These are phyloP conservation scores for Perizoma flavofasciatum DNA, from an alignment of 2,888 invertebrate genomes.

Conservation along the genomic window DNA sequence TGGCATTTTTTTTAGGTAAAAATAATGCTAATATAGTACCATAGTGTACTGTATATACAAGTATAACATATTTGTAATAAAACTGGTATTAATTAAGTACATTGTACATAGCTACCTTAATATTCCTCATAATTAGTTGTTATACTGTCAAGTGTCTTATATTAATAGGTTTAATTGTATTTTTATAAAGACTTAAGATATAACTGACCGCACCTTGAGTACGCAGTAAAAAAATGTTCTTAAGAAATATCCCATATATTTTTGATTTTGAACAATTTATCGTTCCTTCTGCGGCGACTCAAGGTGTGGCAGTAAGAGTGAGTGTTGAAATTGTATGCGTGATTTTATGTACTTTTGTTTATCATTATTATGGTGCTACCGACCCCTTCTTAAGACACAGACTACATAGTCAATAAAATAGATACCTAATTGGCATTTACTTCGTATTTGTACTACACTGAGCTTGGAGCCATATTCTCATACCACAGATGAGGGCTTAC, in stretches of 20 bases:
- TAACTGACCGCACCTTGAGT: too few species aligned
- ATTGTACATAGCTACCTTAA: slow-evolving; percentile 51
- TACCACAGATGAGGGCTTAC: too few species aligned
- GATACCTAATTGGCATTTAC: not conserved
- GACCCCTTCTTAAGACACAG: slow-evolving; percentile 30
- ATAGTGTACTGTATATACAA: too few species aligned
- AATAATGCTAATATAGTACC: too few species aligned
- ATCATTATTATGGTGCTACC: slow-evolving; percentile 45
- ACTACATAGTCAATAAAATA: not conserved
- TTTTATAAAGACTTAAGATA: slow-evolving; percentile 63
- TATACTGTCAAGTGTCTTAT: slow-evolving; percentile 66
- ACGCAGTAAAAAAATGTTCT: too few species aligned
- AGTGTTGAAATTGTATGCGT: slow-evolving; percentile 36
- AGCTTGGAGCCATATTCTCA: too few species aligned
- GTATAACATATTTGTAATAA: slow-evolving; percentile 13
- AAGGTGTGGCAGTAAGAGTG: slow-evolving; percentile 24
- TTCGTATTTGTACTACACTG: not conserved
- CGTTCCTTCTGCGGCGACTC: too few species aligned
- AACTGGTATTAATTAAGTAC: slow-evolving; percentile 34
- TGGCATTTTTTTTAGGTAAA: too few species aligned
- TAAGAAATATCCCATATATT: too few species aligned
- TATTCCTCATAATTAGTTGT: slow-evolving; percentile 46
- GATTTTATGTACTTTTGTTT: slow-evolving; percentile 33
- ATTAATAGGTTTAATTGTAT: slow-evolving; percentile 57
- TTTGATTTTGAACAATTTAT: too few species aligned